Evolutionary conservation across 2,797 vertebrate genomes (phyloP), one percentile per base, ranked within the genome.

Genomic region (Staurois parvus): DNA sequence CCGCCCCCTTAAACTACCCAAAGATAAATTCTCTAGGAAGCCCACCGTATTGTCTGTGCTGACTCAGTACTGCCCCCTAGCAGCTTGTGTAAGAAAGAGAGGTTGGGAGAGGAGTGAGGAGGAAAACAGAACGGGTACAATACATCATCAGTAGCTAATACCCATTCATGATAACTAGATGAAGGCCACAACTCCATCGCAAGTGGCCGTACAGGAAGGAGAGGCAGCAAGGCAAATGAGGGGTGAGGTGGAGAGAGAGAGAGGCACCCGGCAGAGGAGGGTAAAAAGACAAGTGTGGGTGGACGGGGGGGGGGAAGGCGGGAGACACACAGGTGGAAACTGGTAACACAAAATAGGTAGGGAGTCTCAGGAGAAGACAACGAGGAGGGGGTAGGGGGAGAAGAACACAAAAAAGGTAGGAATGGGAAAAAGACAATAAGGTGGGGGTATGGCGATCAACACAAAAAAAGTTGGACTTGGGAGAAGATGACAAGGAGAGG

Each of bases 31-130:
- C 45, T 62, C 66, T 45, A 12, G 4, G 64, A n/a, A 30, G 24
- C 67, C 85, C 79, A 26, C 2, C 24, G 11, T 17, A 52, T 26
- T 68, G 29, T 30, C 42, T 69, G 3, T 21, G 40, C 76, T 68
- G 42, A 85, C 89, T 89, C 90, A 92, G 92, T 90, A 91, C 91
- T 93, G 91, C 90, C 89, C 92, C 89, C 88, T 91, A 88, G 69
- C 92, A 93, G 93, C 91, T 94, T 94, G 94, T 94, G 92, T 93
- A 93, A 93, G 93, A 93, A 94, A 92, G 75, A 81, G 42, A 67
- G 32, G 74, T 74, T 69, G 77, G 40, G 78, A 88, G 89, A 91
- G 91, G 89, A 62, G 89, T 85, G 89, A 88, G 91, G 88, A 87
- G 91, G 89, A 90, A 87, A 90, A 90, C 21, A 30, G 70, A 45